A percentile compares a stretch with the other conserved stretches of the same genome.
Conservation (phyloP, 2,113 vertebrate species). For the Tachuris rubrigastra region DNA sequence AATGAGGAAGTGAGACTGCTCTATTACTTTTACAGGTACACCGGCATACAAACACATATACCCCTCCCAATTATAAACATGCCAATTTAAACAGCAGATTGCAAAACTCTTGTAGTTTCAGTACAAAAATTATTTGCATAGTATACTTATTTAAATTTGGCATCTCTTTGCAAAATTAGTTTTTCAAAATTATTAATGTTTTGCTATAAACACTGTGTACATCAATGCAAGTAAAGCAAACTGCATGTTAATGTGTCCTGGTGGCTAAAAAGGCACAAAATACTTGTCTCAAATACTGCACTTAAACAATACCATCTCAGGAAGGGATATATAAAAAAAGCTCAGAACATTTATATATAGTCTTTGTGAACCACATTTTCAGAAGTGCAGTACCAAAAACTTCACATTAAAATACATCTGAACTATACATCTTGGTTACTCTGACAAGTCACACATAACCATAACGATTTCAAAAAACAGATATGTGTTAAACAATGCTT, state of each 20-base stretch:
- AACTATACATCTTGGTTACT: not conserved
- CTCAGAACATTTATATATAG: not conserved
- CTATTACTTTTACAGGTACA: not conserved
- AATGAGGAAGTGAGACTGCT: not conserved
- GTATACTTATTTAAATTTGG: not conserved
- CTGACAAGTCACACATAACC: not conserved
- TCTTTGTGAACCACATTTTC: not conserved
- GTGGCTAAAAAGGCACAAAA: not conserved
- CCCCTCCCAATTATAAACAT: not conserved
- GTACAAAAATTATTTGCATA: not conserved
- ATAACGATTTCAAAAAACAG: not conserved
- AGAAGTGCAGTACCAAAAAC: not conserved
- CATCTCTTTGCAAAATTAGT: not conserved
- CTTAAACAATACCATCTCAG: not conserved
- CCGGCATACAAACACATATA: accelerated
- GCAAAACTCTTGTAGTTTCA: not conserved
- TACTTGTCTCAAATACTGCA: not conserved
- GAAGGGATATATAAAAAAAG: accelerated
- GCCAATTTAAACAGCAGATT: not conserved
- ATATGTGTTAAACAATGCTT: not conserved
- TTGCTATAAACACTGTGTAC: not conserved
- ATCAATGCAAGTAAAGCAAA: not conserved
- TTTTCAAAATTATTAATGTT: not conserved
- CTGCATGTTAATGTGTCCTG: not conserved
- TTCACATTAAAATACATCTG: not conserved